Conservation (phyloP, 2,888 invertebrate genomes). For the Brachypterus glaber region DNA sequence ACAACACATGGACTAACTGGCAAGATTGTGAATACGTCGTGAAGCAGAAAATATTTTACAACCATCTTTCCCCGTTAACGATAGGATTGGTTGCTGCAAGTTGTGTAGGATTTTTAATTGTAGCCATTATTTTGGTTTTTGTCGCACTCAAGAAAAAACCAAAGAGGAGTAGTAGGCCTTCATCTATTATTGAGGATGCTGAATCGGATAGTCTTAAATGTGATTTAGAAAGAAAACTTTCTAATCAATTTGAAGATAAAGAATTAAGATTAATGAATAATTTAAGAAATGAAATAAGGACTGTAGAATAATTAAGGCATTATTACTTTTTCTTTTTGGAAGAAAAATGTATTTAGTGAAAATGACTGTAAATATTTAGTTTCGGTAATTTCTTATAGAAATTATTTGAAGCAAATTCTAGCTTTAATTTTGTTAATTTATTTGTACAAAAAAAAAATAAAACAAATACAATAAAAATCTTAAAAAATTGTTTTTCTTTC, state of each 20-base stretch:
- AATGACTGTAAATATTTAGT: constrained; percentile 8
- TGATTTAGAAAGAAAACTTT: constrained; percentile 19
- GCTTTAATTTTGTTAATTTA: neutral
- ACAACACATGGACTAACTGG: constrained; percentile 52
- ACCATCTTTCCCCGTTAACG: constrained; percentile 30
- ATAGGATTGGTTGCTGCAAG: constrained; percentile 32
- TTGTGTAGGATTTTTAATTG: constrained; percentile 29
- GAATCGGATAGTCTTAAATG: constrained; percentile 21
- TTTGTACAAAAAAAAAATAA: too few species aligned
- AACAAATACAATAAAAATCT: too few species aligned
- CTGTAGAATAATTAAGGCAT: constrained; percentile 18
- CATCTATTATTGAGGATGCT: constrained; percentile 16
- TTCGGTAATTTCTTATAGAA: constrained; percentile 17
- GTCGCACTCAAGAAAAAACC: constrained; percentile 17
- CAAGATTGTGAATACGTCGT: constrained; percentile 43
- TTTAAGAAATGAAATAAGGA: constrained; percentile 26
- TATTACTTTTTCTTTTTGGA: constrained; percentile 2
- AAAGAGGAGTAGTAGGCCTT: constrained; percentile 12
- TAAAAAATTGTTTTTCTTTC: too few species aligned
- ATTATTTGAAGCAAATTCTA: constrained; percentile 3
- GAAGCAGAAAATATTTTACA: constrained; percentile 24
- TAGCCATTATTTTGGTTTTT: constrained; percentile 26
- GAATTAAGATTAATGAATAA: constrained; percentile 25
- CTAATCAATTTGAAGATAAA: constrained; percentile 27
- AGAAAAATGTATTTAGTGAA: constrained; percentile 5